Evolutionary conservation across 2,113 vertebrate genomes (phyloP).

Genomic region (Aphelocoma coerulescens): DNA sequence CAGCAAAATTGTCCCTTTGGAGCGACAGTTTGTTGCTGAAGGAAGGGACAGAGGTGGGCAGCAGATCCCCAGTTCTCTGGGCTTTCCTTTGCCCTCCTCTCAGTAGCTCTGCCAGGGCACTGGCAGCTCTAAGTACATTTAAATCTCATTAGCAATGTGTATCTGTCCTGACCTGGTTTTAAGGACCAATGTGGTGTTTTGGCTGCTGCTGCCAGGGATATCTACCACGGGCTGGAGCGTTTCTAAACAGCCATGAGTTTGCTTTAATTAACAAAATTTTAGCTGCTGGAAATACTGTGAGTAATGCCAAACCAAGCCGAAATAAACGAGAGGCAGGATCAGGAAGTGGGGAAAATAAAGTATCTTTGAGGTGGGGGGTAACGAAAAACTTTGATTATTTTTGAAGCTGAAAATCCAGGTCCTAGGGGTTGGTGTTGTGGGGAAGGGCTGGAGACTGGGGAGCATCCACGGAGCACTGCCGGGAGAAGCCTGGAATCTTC

Average conservation of each 20-base stretch:
- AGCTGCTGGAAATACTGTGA: neutral
- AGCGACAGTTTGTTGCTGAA: neutral
- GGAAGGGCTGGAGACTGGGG: neutral
- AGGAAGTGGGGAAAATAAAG: neutral
- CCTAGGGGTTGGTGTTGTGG: neutral
- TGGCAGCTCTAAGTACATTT: neutral
- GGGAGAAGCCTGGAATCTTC: neutral
- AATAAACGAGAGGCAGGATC: neutral
- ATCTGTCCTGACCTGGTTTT: neutral
- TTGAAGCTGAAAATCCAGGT: neutral
- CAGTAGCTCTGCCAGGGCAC: neutral
- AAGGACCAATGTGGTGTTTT: neutral
- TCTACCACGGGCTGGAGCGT: fast-evolving
- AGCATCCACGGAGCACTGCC: neutral
- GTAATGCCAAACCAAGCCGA: neutral
- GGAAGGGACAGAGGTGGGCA: neutral
- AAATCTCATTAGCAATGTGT: neutral
- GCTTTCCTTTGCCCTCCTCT: neutral
- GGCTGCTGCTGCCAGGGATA: neutral
- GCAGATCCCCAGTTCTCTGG: fast-evolving
- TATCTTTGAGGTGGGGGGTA: fast-evolving
- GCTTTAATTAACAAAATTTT: neutral
- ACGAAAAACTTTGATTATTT: neutral
- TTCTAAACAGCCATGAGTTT: neutral
- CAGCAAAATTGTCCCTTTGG: neutral